A percentile compares a stretch with the other conserved stretches of the same genome.
Conservation (phyloP, 2,888 invertebrate genomes). For the Perithous albicinctus region DNA sequence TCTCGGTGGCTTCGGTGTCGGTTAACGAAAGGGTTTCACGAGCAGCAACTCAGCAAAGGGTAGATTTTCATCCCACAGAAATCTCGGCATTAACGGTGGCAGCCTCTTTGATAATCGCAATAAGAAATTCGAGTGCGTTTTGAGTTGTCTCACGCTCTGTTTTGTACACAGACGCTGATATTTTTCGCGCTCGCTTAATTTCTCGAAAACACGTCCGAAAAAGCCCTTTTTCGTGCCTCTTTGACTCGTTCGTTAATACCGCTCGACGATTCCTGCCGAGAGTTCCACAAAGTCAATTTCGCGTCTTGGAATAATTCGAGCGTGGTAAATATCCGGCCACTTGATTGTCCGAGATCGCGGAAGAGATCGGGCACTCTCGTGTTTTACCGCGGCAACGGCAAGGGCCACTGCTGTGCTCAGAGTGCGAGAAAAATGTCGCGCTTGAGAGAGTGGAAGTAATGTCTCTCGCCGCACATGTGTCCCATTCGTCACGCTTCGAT, state of each 20-base stretch:
- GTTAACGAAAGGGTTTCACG: conserved; percentile 29
- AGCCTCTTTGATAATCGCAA: conserved; percentile 53
- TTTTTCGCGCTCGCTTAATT: conserved; percentile 68
- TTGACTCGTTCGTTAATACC: conserved; percentile 48
- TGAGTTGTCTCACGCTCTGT: conserved; percentile 21
- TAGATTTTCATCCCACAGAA: conserved; percentile 15
- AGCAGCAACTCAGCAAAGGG: conserved; percentile 8
- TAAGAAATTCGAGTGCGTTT: conserved; percentile 41
- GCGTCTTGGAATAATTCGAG: conserved; percentile 71
- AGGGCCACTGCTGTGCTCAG: conserved; percentile 1
- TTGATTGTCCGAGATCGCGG: conserved; percentile 76
- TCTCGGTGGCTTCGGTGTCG: background rate
- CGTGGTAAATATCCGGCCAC: conserved; percentile 76
- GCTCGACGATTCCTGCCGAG: conserved; percentile 48
- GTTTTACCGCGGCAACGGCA: conserved; percentile 42
- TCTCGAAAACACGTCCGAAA: conserved; percentile 57
- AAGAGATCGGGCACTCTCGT: conserved; percentile 66
- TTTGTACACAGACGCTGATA: conserved; percentile 28
- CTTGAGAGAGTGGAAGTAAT: conserved; percentile 51
- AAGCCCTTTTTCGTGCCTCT: background rate
- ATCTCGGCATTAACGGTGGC: conserved; percentile 18
- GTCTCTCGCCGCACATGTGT: conserved; percentile 28
- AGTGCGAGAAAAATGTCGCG: conserved; percentile 46
- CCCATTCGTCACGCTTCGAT: conserved; percentile 10
- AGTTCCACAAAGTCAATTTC: conserved; percentile 48